Evolutionary conservation across 2,888 invertebrate genomes (phyloP).

Genomic region (Pollenia amentaria): DNA sequence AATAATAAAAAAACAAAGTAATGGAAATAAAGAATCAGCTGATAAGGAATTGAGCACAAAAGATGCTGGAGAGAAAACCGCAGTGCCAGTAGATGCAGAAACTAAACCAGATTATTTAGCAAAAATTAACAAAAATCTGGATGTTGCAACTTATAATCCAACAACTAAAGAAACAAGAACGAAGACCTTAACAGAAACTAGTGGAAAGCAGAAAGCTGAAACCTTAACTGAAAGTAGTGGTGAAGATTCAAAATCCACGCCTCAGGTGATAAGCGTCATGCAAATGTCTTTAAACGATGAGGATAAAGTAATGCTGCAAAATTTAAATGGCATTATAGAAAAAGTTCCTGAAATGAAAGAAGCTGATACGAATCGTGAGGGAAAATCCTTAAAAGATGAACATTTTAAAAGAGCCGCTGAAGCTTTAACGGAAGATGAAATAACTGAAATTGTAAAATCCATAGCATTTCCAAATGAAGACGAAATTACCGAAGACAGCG

Average conservation of each 20-base stretch:
- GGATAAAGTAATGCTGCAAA: slow-evolving; percentile 64
- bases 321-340: slow-evolving; percentile 62
- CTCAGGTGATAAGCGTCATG: slow-evolving; percentile 22
- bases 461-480: slow-evolving; percentile 72
- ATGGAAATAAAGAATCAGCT: background rate
- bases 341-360: slow-evolving; percentile 4
- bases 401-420: slow-evolving; percentile 49
- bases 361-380: background rate
- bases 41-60: background rate
- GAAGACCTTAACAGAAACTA: background rate
- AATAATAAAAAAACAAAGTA: background rate
- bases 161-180: no score
- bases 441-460: slow-evolving; percentile 74
- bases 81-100: background rate
- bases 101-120: background rate
- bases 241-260: background rate
- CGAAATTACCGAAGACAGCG: slow-evolving; percentile 68
- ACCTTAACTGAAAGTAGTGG: background rate
- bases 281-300: slow-evolving; percentile 67
- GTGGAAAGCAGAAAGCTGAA: background rate
- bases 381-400: slow-evolving; percentile 58
- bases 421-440: slow-evolving; percentile 74
- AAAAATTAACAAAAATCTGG: background rate
- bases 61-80: background rate
- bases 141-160: background rate